These are phyloP conservation scores for Hycleus phaleratus DNA, from an alignment of 1,140 invertebrate genomes.

Conservation along the genomic window DNA sequence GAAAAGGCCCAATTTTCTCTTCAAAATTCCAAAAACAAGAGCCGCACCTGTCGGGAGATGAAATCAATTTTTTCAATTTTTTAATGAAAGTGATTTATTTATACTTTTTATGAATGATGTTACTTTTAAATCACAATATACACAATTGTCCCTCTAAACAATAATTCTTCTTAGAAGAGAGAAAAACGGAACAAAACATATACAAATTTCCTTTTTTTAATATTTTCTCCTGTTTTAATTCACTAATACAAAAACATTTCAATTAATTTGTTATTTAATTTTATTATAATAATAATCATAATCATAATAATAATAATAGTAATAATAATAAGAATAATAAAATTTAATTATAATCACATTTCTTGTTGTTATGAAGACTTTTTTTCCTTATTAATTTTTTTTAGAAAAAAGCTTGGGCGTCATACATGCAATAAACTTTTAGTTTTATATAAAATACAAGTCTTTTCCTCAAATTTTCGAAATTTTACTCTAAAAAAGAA, in stretches of 20 bases:
- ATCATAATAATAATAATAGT: no score
- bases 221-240: constrained; percentile 21
- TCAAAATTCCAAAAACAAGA: no score
- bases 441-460: background rate
- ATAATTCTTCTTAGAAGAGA: constrained; percentile 23
- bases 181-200: constrained; percentile 10
- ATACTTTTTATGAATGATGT: constrained; percentile 16
- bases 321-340: constrained; percentile 26
- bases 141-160: constrained; percentile 27
- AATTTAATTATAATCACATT: constrained; percentile 38
- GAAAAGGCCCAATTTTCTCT: no score
- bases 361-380: constrained; percentile 38
- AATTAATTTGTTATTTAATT: constrained; percentile 34
- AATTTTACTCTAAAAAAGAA: background rate
- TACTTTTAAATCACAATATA: constrained; percentile 26
- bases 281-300: background rate
- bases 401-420: constrained; percentile 24
- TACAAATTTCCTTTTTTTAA: constrained; percentile 3
- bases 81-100: constrained; percentile 29
- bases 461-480: background rate
- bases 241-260: constrained; percentile 38
- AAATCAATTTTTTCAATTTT: no score
- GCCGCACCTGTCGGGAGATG: no score
- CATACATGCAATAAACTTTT: constrained; percentile 24
- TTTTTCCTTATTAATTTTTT: constrained; percentile 5